Evolutionary conservation across 2,888 invertebrate species (phyloP), one percentile per base, ranked within the genome.

Genomic region (Lochmaea capreae): DNA sequence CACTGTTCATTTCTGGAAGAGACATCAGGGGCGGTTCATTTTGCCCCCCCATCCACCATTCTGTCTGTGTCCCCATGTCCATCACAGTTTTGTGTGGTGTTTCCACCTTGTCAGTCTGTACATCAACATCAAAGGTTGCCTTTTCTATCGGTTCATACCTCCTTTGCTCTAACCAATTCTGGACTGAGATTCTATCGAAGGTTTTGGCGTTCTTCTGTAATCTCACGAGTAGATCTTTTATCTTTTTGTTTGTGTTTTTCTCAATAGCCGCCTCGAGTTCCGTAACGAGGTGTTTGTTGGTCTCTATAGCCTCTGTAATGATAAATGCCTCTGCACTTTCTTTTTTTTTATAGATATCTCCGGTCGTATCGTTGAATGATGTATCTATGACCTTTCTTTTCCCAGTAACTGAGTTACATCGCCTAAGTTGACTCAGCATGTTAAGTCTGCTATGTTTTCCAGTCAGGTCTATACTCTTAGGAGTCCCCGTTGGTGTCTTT

Each of bases 261-360:
- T 58, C 22, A 10, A 58, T 65, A 18, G 70, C 69, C 6, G 73
- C 65, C 63, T 73, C 73, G 4, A 52, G 62, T 12, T 69, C 54
- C 14, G 42, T n/a, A 12, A 68, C 39, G 3, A 73, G 70, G 18
- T 54, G 58, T 9, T 14, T 46, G n/a, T 73, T 18, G 18, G n/a
- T 6, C 33, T 73, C 22, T 39, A 14, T 12, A 8, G 69, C 58
- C 6, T 42, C 26, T 43, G 26, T 61, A 10, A 22, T 16, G 3
- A 61, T 42, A 16, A 70, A 49, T 14, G 65, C 65, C 6, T 70
- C 65, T 57, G 73, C 69, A n/a, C 58, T 65, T 22, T 43, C 33
- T 5, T 43, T 33, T 16, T 63, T 63, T 3, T 42, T 63, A 4
- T 42, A 42, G 6, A 43, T 39, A 9, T 42, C n/a, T 43, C 43